Evolutionary conservation across 2,797 vertebrate species (phyloP), one percentile per base, ranked within the genome.

Genomic region (Rhinogobio ventralis): DNA sequence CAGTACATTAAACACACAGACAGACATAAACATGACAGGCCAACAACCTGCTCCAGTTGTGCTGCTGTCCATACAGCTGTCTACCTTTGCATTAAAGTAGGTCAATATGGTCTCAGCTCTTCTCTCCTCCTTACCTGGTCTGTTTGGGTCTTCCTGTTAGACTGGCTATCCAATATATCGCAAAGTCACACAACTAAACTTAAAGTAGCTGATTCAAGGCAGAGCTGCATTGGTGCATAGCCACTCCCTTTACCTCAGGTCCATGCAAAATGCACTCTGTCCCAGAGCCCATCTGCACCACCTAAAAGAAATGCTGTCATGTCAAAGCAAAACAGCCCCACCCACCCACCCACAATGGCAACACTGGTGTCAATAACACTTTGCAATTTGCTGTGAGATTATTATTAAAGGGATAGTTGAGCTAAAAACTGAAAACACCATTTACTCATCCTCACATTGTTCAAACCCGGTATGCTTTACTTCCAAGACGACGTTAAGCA

Each of bases 241-340:
- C 79, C 85, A 85, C 83, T 86, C 83, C 83, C 83, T 85, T 51
- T 76, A 82, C 72, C 49, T 81, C 84, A 86, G 62, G 36, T 23
- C 79, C 14, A 77, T 86, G 72, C 28, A 64, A 75, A 81, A 77
- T 75, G 30, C 39, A 69, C 46, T 28, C 20, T 42, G 55, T 81
- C 84, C 83, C 53, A 39, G n/a, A 14, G 42, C 53, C 55, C 69
- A 77, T 77, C 74, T 68, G 62, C 82, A 10, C 1, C 46, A 51
- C 79, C 33, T 20, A 39, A 64, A 53, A 73, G 2, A 85, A 66
- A 73, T 23, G 23, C 25, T 71, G 66, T 69, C 51, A 45, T 36
- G 49, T 19, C 53, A 53, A 49, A 45, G 20, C 68, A 60, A 60
- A 79, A 49, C 28, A 79, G 55, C 75, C 53, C 75, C 42, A 85